A percentile compares a stretch with the other conserved stretches of the same genome.
Conservation (phyloP, 2,113 vertebrate genomes). For the Oreochromis niloticus region DNA sequence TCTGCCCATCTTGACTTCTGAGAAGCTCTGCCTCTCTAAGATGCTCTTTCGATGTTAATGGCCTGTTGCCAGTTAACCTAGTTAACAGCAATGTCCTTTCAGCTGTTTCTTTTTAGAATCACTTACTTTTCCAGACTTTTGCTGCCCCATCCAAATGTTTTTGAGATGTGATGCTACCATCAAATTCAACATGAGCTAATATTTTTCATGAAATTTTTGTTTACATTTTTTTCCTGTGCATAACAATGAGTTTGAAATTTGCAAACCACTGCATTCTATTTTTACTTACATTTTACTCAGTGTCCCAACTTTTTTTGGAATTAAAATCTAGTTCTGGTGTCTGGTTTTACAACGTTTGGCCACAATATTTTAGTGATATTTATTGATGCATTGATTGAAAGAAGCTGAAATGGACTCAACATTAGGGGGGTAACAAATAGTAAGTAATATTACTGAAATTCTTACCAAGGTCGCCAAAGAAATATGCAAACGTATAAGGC, state of each 20-base stretch:
- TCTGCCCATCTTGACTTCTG: neutral
- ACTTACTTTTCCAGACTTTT: neutral
- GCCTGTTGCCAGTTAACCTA: neutral
- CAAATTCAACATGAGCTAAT: neutral
- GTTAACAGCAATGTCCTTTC: neutral
- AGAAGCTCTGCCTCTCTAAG: neutral
- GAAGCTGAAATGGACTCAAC: neutral
- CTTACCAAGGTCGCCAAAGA: neutral
- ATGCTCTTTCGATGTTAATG: neutral
- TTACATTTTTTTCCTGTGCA: neutral
- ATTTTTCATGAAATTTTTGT: neutral
- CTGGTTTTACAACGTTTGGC: neutral
- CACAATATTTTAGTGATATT: neutral
- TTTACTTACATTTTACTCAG: neutral
- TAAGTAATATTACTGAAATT: neutral
- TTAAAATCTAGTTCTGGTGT: neutral
- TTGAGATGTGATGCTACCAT: neutral
- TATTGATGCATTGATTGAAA: neutral
- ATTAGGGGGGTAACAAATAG: neutral
- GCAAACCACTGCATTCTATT: neutral
- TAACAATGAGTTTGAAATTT: neutral
- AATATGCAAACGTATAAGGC: constrained; percentile 49
- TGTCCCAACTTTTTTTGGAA: neutral
- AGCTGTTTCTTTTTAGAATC: neutral
- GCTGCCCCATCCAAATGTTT: neutral